These are phyloP conservation scores for Spodoptera frugiperda DNA, from an alignment of 1,140 invertebrate species.

Conservation along the genomic window DNA sequence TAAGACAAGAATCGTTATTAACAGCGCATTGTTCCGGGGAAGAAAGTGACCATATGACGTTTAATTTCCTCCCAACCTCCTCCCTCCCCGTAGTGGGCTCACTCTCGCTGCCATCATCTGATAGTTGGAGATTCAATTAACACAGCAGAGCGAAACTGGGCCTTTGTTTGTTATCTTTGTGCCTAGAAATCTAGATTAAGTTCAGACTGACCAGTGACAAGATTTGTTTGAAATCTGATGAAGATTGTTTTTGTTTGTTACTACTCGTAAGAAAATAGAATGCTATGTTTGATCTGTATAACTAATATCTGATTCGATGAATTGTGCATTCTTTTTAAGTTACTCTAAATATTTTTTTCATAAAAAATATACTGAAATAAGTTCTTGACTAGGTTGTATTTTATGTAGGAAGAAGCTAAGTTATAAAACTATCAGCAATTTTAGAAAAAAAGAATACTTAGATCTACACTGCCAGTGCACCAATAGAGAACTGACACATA, in stretches of 20 bases:
- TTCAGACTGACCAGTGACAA: slow-evolving; percentile 3
- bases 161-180: slow-evolving; percentile 52
- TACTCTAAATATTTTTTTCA: too few species aligned
- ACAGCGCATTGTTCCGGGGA: slow-evolving; percentile 65
- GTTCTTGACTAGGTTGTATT: too few species aligned
- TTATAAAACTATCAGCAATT: too few species aligned
- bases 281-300: too few species aligned
- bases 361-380: too few species aligned
- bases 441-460: too few species aligned
- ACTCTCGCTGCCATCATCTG: slow-evolving; percentile 67
- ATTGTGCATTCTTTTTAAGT: too few species aligned
- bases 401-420: too few species aligned
- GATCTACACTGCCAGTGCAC: too few species aligned
- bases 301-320: too few species aligned
- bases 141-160: slow-evolving; percentile 53
- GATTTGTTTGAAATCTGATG: background rate
- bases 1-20: slow-evolving; percentile 50
- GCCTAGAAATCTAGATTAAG: slow-evolving; percentile 48
- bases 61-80: slow-evolving; percentile 77
- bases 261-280: too few species aligned
- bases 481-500: too few species aligned
- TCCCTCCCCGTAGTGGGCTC: slow-evolving; percentile 16
- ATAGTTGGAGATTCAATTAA: slow-evolving; percentile 72
- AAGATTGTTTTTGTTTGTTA: background rate
- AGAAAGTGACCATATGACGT: slow-evolving; percentile 81